These are phyloP conservation scores for Anguilla megastoma DNA, from an alignment of 2,797 vertebrate species.

Conservation along the genomic window DNA sequence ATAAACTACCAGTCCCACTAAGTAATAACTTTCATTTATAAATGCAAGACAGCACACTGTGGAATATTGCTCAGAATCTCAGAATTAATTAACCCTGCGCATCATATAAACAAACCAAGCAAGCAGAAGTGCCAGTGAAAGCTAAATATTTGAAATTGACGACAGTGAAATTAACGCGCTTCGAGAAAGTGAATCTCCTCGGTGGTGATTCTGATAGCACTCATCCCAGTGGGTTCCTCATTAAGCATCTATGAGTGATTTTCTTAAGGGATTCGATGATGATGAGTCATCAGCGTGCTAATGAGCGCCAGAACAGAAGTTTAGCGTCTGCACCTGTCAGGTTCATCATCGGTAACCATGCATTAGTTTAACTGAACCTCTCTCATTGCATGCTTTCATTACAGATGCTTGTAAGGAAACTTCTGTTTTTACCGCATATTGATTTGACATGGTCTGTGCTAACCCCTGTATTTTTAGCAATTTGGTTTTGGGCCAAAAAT, in stretches of 20 bases:
- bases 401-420: background rate
- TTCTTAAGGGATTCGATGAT: constrained; percentile 12
- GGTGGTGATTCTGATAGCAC: background rate
- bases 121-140: constrained; percentile 17
- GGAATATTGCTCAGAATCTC: background rate
- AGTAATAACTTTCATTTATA: constrained; percentile 19
- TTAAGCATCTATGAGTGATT: constrained; percentile 7
- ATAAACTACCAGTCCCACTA: background rate
- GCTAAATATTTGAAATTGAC: constrained; percentile 24
- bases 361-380: background rate
- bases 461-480: background rate
- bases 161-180: background rate
- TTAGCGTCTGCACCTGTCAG: background rate
- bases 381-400: background rate
- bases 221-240: background rate
- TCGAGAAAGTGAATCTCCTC: background rate
- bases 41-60: constrained; percentile 15
- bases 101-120: constrained; percentile 3
- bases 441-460: background rate
- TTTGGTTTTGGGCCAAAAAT: background rate
- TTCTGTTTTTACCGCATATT: background rate
- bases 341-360: background rate
- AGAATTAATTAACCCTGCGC: background rate
- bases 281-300: background rate
- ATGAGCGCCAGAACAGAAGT: background rate